Percentiles rank a stretch among this genome's conserved stretches.
Conservation (phyloP, 1,140 invertebrate genomes). For the Bombyx mandarina region DNA sequence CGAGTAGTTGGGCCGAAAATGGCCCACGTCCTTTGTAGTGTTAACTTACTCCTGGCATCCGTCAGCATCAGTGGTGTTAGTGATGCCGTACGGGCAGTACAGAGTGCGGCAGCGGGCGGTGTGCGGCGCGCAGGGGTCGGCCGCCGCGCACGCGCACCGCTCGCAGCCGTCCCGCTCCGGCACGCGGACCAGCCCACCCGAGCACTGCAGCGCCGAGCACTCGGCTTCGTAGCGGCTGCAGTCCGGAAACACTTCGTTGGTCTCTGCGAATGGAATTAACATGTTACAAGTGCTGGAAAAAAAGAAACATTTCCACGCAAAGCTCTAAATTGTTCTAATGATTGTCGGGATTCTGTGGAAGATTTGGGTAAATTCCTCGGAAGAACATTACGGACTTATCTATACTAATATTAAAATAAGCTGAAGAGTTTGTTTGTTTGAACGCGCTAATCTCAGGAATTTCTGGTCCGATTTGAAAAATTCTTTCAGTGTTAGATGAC, state of each 20-base stretch:
- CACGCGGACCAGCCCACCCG: not conserved
- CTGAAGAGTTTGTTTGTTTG: too few species aligned
- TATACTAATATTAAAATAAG: too few species aligned
- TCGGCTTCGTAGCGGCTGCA: constrained; percentile 1
- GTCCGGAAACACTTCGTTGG: constrained; percentile 4
- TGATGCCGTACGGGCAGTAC: constrained; percentile 9
- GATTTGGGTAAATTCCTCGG: too few species aligned
- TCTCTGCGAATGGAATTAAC: constrained; percentile 1
- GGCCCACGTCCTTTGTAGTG: not conserved
- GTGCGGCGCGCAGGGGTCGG: constrained; percentile 1
- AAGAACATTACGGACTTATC: too few species aligned
- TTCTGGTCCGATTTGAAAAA: too few species aligned
- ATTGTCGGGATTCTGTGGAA: too few species aligned
- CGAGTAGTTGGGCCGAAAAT: too few species aligned
- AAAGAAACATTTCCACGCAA: not conserved
- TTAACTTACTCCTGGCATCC: constrained; percentile 9
- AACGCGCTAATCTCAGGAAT: too few species aligned
- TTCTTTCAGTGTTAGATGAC: too few species aligned
- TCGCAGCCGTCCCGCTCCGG: constrained; percentile 1
- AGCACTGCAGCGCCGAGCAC: constrained; percentile 6
- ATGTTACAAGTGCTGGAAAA: not conserved
- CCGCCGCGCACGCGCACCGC: not conserved
- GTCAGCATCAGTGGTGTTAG: not conserved
- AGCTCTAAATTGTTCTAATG: not conserved
- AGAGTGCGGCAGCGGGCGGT: constrained; percentile 5